Conservation (phyloP, 2,888 invertebrate species). For the Diarsia brunnea region DNA sequence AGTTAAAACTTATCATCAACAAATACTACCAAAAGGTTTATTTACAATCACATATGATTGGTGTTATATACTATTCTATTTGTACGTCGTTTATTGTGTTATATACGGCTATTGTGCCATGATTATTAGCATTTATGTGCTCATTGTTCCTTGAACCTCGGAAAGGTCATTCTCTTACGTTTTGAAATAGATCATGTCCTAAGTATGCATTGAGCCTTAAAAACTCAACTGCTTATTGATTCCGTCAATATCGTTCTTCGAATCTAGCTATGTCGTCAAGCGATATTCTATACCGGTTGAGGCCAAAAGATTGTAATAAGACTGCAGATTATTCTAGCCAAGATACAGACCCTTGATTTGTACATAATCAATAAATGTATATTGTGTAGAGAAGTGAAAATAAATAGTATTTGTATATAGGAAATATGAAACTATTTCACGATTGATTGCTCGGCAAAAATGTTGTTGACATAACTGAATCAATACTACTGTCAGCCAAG, state of each 20-base stretch:
- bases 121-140: slow-evolving; percentile 2
- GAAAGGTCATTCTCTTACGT: slow-evolving; percentile 39
- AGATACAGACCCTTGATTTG: neutral
- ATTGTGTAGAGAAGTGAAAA: neutral
- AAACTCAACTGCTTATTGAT: neutral
- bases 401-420: neutral
- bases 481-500: neutral
- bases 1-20: too few species aligned
- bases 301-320: too few species aligned
- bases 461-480: neutral
- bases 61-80: too few species aligned
- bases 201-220: neutral
- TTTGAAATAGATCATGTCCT: neutral
- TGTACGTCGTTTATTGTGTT: too few species aligned
- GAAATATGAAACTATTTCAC: neutral
- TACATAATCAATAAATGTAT: neutral
- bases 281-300: neutral
- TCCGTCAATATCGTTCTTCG: neutral
- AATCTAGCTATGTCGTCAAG: neutral
- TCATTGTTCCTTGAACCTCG: slow-evolving; percentile 36
- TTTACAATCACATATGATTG: too few species aligned
- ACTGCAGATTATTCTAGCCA: neutral
- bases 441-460: neutral
- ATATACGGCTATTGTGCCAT: slow-evolving; percentile 1
- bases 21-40: too few species aligned